Base-by-base conservation (phyloP, 2,113 vertebrate genomes). In the Echinops telfairi region DNA sequence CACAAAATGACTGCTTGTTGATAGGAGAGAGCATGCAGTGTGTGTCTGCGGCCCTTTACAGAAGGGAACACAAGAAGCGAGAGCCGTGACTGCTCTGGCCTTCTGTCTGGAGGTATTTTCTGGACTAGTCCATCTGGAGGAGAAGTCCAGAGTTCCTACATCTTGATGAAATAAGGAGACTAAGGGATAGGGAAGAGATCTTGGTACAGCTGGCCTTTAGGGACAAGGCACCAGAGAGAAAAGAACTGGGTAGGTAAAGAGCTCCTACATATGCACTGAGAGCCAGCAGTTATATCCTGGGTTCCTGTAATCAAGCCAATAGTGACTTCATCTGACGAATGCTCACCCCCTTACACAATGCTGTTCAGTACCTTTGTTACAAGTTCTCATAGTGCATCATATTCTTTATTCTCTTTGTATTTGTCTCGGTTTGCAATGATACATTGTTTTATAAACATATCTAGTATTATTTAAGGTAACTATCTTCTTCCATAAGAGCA, bases 1-100 rank as follows among this genome's bases (percentile, higher is more conserved):
- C 58, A 47, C 29, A 38, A 62, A 88, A 73, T 90, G 89, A 71
- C 86, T 66, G 15, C 77, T 60, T 93, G 88, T 11, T 31, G 62
- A 58, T 2, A 29, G 27, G 75, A 43, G 73, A 60, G 20, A 36
- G 87, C 33, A 10, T 36, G 11, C 15, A 25, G 29, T 17, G 15
- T 17, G 12, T 23, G 17, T 70, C 73, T 36, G 10, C 33, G 62
- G 89, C 10, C 47, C 12, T 9, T 31, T 11, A 87, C 25, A 79
- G 16, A 47, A 91, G 14, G 16, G 57, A 78, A 53, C 47, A 53
- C 47, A 53, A 12, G 47, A 62, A 38, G 43, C 20, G 31, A 81
- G 11, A 7, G 23, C 31, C 16, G 7, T 2, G 16, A 19, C 25
- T 19, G 4, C 5, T 17, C n/a, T 17, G 78, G 31, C 22, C 5